A percentile compares a stretch with the other conserved stretches of the same genome.
Evolutionary conservation across 2,113 vertebrate genomes (phyloP).

Genomic region (Nematolebias whitei): DNA sequence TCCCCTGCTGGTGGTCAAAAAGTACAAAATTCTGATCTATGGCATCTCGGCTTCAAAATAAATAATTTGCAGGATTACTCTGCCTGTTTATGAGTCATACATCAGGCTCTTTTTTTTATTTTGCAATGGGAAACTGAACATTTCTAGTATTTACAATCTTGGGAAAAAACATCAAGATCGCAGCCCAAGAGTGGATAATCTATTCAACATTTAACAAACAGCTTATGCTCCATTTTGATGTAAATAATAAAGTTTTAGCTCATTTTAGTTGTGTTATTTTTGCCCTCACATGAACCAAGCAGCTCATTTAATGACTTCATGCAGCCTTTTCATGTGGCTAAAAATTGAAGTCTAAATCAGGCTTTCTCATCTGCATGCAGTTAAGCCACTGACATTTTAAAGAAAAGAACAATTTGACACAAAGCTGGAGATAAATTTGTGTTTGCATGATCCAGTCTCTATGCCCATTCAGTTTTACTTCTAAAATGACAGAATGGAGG

Average conservation of each 20-base stretch:
- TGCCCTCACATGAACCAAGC: background rate
- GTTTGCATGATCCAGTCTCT: background rate
- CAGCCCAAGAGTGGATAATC: background rate
- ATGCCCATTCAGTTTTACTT: background rate
- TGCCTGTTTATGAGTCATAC: background rate
- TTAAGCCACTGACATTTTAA: no score
- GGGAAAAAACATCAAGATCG: background rate
- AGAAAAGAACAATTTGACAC: no score
- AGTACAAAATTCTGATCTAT: background rate
- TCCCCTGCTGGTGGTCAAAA: background rate
- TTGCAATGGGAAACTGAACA: background rate
- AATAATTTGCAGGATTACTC: background rate
- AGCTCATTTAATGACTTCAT: no score
- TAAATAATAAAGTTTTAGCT: no score
- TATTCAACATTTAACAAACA: background rate
- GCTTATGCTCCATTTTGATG: no score
- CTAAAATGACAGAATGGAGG: background rate
- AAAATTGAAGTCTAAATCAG: no score
- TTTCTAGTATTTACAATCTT: background rate
- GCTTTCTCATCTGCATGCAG: no score
- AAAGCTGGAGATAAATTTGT: no score
- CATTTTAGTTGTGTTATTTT: background rate
- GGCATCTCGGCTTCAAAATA: background rate
- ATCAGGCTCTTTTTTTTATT: background rate
- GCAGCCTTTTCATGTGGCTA: no score